phyloP scores from a whole-genome alignment of 2,888 invertebrate genomes.

The Tenthredo mesomela region DNA sequence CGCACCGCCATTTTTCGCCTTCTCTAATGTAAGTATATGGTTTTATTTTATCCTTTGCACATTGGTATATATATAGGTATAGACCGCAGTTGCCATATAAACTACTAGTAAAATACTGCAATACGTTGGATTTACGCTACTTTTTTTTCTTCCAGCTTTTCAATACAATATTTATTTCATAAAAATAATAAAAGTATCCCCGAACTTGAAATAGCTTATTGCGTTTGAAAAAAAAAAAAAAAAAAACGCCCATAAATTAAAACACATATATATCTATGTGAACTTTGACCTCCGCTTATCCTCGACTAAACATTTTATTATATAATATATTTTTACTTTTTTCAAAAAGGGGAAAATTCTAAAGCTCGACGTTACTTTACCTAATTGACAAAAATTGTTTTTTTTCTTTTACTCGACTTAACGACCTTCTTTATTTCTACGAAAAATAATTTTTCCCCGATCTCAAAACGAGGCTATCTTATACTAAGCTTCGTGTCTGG shows the following conservation, averaged over 20 bases:
- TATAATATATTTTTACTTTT: too few species aligned
- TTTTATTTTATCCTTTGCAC: neutral
- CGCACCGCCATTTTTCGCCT: neutral
- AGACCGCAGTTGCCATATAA: neutral
- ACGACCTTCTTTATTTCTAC: neutral
- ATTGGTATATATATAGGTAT: neutral
- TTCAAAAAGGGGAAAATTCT: neutral
- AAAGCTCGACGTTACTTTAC: neutral
- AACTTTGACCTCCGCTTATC: slow-evolving; percentile 7
- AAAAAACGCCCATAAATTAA: neutral
- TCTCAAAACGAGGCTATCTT: neutral
- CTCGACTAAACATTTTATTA: too few species aligned
- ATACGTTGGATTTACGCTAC: neutral
- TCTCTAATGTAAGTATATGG: too few species aligned
- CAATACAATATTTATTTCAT: too few species aligned
- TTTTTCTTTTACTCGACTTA: too few species aligned
- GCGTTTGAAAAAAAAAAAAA: neutral
- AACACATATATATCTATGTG: neutral
- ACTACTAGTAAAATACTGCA: neutral
- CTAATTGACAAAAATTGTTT: neutral
- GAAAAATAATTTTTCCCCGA: neutral
- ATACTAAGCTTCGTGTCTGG: slow-evolving; percentile 17
- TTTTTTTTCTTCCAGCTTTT: neutral
- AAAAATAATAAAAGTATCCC: neutral
- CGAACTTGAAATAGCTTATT: neutral